Base-by-base conservation (phyloP, 2,113 vertebrate species). In the Amphiprion percula region DNA sequence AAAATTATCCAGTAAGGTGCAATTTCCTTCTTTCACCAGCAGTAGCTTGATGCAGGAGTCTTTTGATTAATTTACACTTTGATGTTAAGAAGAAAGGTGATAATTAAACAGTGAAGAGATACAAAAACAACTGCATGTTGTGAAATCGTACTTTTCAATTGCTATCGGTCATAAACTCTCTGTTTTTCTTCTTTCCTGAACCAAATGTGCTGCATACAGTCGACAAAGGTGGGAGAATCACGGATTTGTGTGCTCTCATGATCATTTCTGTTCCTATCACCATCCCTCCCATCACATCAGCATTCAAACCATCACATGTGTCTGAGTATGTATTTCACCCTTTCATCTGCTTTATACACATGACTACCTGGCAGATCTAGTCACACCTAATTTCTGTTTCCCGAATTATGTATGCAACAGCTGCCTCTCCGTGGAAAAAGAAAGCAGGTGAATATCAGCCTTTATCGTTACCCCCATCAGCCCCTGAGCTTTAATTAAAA, bases 391-490 rank as follows among this genome's bases (percentile, higher is more conserved):
- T 88, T 77, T 88, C 53, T 91, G 55, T 92, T 79, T 91, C 56
- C 85, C 76, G 3, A 69, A 86, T 92, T 94, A 85, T 88, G 46
- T 23, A 60, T 82, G 74, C 88, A 62, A 61, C 83, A 92, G 91
- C 93, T 91, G 95, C 96, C 71, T 97, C 96, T 88, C 96, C 96
- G 1, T 97, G 96, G 96, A 97, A 96, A 94, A 97, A 96, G 95
- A 97, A 97, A 94, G 92, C 94, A 92, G 97, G 97, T 97, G 91
- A 96, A 88, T 93, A 84, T 92, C 85, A 88, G 83, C 81, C 86
- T 87, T 74, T 65, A 88, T 90, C 88, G 47, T 82, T 77, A 37
- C 76, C 64, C 33, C 66, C 9, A 87, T 93, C 91, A 87, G 80
- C 82, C 86, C 82, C 73, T 44, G 41, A 89, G 82, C 85, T 84